Evolutionary conservation across 2,888 invertebrate genomes (phyloP).

Genomic region (Acrocera orbiculus): DNA sequence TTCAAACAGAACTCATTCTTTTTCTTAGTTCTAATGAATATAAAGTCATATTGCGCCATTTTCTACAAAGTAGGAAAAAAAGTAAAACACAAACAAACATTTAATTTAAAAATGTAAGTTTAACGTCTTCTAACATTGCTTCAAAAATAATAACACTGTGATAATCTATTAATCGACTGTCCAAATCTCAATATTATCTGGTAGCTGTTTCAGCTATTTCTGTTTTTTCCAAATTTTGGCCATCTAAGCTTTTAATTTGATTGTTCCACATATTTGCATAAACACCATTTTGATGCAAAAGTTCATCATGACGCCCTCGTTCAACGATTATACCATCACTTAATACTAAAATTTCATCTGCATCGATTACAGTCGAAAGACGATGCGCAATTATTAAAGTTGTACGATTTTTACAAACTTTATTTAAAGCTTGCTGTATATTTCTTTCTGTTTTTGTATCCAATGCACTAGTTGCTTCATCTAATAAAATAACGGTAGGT

Average conservation of each 20-base stretch:
- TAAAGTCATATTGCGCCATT: no score
- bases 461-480: conserved; percentile 89
- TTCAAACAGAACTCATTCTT: no score
- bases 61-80: no score
- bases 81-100: no score
- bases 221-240: conserved; percentile 10
- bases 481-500: conserved; percentile 76
- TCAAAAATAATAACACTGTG: no score
- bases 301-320: conserved; percentile 54
- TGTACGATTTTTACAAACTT: conserved; percentile 76
- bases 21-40: no score
- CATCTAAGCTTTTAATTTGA: conserved; percentile 40
- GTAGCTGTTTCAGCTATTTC: not conserved
- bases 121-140: no score
- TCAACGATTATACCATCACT: conserved; percentile 84
- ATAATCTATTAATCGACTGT: not conserved
- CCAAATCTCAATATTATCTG: not conserved
- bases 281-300: conserved; percentile 55
- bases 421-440: conserved; percentile 69
- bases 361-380: conserved; percentile 84
- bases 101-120: no score
- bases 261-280: conserved; percentile 91
- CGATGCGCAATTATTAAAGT: conserved; percentile 90
- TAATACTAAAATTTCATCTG: conserved; percentile 84
- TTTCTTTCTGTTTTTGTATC: conserved; percentile 94